Base-by-base conservation (phyloP, 2,797 vertebrate genomes). In the Decapterus maruadsi region DNA sequence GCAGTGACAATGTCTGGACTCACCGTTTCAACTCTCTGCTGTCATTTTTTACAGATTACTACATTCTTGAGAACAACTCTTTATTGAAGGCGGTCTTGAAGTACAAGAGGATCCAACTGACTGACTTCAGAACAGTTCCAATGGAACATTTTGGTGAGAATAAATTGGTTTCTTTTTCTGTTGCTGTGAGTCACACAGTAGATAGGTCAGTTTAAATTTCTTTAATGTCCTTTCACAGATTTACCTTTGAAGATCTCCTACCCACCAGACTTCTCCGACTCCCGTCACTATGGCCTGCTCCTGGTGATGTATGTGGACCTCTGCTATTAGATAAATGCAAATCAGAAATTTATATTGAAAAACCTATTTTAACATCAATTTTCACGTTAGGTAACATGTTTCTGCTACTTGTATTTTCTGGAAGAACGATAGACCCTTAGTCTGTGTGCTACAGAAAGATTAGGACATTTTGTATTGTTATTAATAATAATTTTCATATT, bases 211-310 rank as follows among this genome's bases (percentile, higher is more conserved):
- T 20, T 8, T 42, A 8, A 36, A 36, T 36, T 22, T 51, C 17
- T 31, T 31, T 42, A 46, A 43, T 59, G 29, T 72, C 45, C 55
- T 72, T 48, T 48, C 5, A 16, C 82, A 96, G 95, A 95, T 67
- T 87, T 96, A 40, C 95, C 95, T 7, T 55, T 96, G 77, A 94
- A 94, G 88, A 90, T 96, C 46, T 87, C 87, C 6, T 95, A 91
- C 81, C 95, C 95, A 1, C 93, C 90, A 1, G 94, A 96, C 74
- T 96, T 96, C 89, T 95, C 93, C 0, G 95, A 96, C 0, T 91
- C 94, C 2, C 92, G 90, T 61, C 94, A 91, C 50, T 96, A 96
- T 1, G 94, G 94, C 13, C 89, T 96, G 0, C 91, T 96, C 60
- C 42, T 96, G 81, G 10, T 96, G 8, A 63, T 96, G 95, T 96